A percentile compares a stretch with the other conserved stretches of the same genome.
Conservation (phyloP, 2,888 invertebrate species). For the Podotricha telesiphe region DNA sequence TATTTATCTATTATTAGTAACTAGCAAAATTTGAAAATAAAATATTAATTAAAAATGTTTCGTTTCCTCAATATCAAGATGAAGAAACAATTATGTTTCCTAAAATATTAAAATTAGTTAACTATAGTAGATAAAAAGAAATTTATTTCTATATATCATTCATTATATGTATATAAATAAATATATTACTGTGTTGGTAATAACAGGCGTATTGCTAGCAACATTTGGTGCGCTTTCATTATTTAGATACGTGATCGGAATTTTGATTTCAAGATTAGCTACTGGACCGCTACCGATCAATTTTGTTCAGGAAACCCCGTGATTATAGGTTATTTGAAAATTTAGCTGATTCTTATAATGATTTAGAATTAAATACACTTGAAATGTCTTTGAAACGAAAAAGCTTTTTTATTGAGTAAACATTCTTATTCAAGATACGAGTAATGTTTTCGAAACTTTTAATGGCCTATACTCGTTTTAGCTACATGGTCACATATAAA, state of each 20-base stretch:
- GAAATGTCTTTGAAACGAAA: not conserved
- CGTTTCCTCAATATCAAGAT: no score
- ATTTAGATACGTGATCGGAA: constrained; percentile 73
- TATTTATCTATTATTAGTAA: no score
- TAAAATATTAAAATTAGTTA: not conserved
- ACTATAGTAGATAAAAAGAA: not conserved
- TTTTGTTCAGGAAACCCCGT: constrained; percentile 13
- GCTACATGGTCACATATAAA: not conserved
- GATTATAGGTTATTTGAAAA: constrained; percentile 23
- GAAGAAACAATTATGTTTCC: not conserved
- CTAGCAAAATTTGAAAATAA: no score
- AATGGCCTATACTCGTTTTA: not conserved
- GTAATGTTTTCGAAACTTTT: not conserved
- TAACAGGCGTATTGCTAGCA: constrained; percentile 53
- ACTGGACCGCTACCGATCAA: constrained; percentile 18
- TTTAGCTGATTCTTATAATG: constrained; percentile 1
- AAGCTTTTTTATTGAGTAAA: not conserved
- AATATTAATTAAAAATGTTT: no score
- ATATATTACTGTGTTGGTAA: constrained; percentile 20
- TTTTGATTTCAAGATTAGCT: constrained; percentile 67
- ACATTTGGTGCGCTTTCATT: constrained; percentile 68
- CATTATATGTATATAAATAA: constrained; percentile 18
- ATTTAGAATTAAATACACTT: constrained; percentile 4
- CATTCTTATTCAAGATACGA: not conserved
- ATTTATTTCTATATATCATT: not conserved